phyloP scores from a whole-genome alignment of 2,113 vertebrate species.

The Ceuthmochares aereus region DNA sequence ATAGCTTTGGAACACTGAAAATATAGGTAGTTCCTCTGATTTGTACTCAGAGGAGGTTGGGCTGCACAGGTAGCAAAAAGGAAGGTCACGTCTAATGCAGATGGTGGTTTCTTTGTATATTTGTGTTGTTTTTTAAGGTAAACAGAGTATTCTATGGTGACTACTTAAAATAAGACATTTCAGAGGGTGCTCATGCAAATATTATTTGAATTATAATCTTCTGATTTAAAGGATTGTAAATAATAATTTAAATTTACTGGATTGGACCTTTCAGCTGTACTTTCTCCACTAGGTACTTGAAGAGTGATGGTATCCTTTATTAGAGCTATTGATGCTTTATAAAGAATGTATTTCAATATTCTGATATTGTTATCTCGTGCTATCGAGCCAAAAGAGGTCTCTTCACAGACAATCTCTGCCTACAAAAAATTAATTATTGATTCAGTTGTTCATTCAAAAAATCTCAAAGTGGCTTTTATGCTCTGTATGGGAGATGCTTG shows the following conservation, averaged over 20 bases:
- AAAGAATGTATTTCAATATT: neutral
- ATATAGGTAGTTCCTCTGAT: neutral
- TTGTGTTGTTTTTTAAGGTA: neutral
- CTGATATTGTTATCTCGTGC: neutral
- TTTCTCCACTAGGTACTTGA: neutral
- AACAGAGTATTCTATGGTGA: neutral
- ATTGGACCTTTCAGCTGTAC: neutral
- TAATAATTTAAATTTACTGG: neutral
- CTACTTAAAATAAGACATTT: neutral
- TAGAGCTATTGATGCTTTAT: neutral
- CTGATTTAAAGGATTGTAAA: neutral
- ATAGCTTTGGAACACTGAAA: neutral
- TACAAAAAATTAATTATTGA: slow-evolving; percentile 10
- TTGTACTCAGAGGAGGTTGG: neutral
- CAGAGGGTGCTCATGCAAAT: neutral
- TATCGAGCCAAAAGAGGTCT: neutral
- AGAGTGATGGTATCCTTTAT: neutral
- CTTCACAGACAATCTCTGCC: neutral
- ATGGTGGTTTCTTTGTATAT: neutral
- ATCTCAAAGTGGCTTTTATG: neutral
- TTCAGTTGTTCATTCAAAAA: slow-evolving; percentile 10
- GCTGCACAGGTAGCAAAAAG: neutral
- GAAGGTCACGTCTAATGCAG: neutral
- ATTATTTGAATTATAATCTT: neutral
- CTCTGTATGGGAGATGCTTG: neutral